phyloP scores from a whole-genome alignment of 2,888 invertebrate species.

The Caenorhabditis parvicauda region DNA sequence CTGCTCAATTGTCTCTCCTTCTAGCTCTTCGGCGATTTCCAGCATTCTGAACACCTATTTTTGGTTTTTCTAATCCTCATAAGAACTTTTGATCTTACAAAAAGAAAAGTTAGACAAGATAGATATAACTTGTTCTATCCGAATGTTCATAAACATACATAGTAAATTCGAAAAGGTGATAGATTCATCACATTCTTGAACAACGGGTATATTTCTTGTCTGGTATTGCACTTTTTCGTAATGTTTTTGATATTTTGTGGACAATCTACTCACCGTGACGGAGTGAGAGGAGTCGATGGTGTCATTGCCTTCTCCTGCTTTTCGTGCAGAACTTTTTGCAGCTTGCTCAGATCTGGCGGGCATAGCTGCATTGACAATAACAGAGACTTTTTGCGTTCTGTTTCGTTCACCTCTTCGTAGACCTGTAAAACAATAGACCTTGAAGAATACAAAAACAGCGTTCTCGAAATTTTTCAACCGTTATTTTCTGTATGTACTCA shows the following conservation, averaged over 20 bases:
- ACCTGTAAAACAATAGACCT: not conserved
- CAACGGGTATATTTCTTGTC: not conserved
- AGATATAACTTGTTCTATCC: too few species aligned
- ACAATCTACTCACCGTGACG: constrained; percentile 19
- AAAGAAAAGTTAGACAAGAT: too few species aligned
- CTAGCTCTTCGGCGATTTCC: constrained; percentile 33
- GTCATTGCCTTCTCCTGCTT: not conserved
- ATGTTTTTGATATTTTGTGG: too few species aligned
- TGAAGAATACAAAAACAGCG: too few species aligned
- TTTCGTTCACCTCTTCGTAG: constrained; percentile 33
- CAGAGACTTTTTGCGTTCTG: constrained; percentile 43
- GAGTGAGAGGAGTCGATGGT: constrained; percentile 27
- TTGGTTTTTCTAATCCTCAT: too few species aligned
- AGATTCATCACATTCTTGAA: too few species aligned
- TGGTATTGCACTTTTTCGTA: too few species aligned
- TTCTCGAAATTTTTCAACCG: too few species aligned
- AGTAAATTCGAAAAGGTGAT: not conserved
- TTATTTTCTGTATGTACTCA: too few species aligned
- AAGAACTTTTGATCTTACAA: too few species aligned
- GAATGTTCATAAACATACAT: not conserved
- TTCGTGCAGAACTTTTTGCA: too few species aligned
- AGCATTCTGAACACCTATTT: constrained; percentile 28
- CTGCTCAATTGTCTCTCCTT: constrained; percentile 24
- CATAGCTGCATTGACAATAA: constrained; percentile 21
- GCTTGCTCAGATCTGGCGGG: too few species aligned